A percentile compares a stretch with the other conserved stretches of the same genome.
Evolutionary conservation across 2,888 invertebrate genomes (phyloP).

Genomic region (Ditylenchus weischeri): DNA sequence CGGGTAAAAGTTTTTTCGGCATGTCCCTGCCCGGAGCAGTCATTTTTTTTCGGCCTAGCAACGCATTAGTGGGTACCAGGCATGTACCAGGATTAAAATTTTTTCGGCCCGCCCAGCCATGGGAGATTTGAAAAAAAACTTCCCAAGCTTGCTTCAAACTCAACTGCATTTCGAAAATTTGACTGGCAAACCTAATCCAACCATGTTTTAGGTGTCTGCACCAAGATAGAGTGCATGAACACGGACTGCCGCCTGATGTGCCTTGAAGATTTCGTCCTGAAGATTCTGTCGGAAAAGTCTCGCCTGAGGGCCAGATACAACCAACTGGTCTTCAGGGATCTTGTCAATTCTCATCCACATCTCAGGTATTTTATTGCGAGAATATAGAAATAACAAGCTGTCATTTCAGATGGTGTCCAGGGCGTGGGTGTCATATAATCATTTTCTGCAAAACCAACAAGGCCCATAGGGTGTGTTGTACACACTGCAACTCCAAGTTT

Average conservation of each 20-base stretch:
- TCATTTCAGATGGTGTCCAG: conserved; percentile 70
- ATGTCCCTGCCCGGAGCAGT: too few species aligned
- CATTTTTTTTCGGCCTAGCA: too few species aligned
- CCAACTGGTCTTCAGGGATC: conserved; percentile 90
- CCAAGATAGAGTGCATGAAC: conserved; percentile 94
- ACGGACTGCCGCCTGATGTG: conserved; percentile 86
- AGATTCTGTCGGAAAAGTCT: conserved; percentile 73
- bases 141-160: too few species aligned
- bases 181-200: too few species aligned
- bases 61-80: too few species aligned
- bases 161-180: too few species aligned
- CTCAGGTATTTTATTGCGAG: conserved; percentile 46
- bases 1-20: too few species aligned
- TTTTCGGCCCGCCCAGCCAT: too few species aligned
- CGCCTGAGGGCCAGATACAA: conserved; percentile 85
- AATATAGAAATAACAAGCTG: too few species aligned
- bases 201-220: conserved; percentile 53
- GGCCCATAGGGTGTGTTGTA: conserved; percentile 83
- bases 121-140: too few species aligned
- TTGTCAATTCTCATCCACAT: conserved; percentile 74
- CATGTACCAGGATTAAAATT: too few species aligned
- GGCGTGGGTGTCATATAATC: conserved; percentile 64
- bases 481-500: conserved; percentile 80
- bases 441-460: conserved; percentile 70
- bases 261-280: conserved; percentile 63